Evolutionary conservation across 1,140 invertebrate genomes (phyloP), one percentile per base, ranked within the genome.

Genomic region (Reticulitermes speratus): DNA sequence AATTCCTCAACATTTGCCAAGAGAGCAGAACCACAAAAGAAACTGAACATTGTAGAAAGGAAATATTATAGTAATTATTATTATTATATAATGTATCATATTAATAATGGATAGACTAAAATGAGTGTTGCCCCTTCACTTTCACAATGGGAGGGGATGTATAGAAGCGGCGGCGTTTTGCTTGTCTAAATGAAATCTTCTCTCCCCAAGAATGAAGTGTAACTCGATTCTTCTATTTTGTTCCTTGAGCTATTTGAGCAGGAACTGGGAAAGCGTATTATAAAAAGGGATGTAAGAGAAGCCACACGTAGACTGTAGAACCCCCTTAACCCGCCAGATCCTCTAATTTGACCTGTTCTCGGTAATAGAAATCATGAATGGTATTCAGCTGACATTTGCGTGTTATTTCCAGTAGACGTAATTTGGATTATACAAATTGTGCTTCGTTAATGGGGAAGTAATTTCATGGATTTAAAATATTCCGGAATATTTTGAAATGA

Each of bases 81-180:
- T 59, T 59, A 59, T 59, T 86, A 86, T 84, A 86, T 86, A 86
- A 86, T 86, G 86, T 86, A 86, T 86, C 85, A 85, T 85, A 85
- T 85, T 85, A 84, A 84, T 84, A 30, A 84, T 84, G 83, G 83
- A 84, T 84, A 84, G 83, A 45, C 65, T 75, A 75, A 75, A 75
- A 75, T 75, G 65, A 75, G n/a, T 75, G 65, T 75, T 38, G 38
- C 65, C 65, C 65, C 65, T 30, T 30, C 65, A 75, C 65, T 25
- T 30, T 75, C 65, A 75, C 65, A n/a, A 6, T 25, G 65, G 65
- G 65, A 75, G 65, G 65, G 65, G 65, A 75, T 16, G 65, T 30
- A 30, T 25, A 75, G 65, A 6, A 30, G n/a, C n/a, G 16, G 65
- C 65, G 65, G 25, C n/a, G 65, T 6, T 30, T n/a, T 75, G 25